These are phyloP conservation scores for Bombus haemorrhoidalis DNA, from an alignment of 1,140 invertebrate genomes.

Conservation along the genomic window DNA sequence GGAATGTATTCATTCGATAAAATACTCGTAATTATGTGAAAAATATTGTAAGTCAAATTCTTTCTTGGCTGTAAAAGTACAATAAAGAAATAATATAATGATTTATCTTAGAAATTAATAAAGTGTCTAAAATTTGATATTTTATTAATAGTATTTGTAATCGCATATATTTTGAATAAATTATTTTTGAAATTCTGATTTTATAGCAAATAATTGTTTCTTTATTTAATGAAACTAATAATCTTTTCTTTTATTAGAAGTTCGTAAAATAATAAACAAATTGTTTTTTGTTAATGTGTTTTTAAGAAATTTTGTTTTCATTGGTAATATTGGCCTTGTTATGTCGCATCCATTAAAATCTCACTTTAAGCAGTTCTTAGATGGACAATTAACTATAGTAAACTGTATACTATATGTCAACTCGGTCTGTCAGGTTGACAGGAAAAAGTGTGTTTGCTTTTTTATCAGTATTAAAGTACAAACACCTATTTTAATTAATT, in stretches of 20 bases:
- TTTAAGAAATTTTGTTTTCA: background rate
- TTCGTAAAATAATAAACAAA: background rate
- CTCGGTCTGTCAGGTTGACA: constrained; percentile 23
- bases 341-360: background rate
- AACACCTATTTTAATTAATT: background rate
- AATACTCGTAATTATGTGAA: too few relatives aligned
- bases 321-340: background rate
- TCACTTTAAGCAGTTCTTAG: background rate
- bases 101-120: background rate
- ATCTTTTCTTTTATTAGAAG: background rate
- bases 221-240: background rate
- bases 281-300: background rate
- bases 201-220: background rate
- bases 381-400: background rate
- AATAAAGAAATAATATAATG: background rate
- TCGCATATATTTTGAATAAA: background rate
- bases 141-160: background rate
- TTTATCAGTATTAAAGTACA: constrained; percentile 2
- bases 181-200: background rate
- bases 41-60: too few relatives aligned
- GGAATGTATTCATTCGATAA: too few relatives aligned
- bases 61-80: too few relatives aligned
- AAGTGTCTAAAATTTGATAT: background rate
- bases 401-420: background rate
- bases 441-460: constrained; percentile 14